Evolutionary conservation across 92 coral and sea anemone genomes (phyloP).

Genomic region (Blastomussa wellsi): DNA sequence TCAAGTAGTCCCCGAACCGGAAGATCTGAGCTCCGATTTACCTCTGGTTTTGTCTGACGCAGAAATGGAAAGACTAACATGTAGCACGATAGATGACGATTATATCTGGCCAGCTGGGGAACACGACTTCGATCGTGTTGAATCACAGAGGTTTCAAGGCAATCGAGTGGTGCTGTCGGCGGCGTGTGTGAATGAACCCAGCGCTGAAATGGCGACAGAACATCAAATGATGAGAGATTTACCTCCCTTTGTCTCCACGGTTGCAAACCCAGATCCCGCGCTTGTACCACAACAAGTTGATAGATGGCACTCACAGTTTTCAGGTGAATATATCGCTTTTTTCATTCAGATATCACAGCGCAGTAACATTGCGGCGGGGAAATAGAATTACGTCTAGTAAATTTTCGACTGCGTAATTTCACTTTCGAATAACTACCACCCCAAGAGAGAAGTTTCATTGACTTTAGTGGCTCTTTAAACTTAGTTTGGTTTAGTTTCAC

Average conservation of each 20-base stretch:
- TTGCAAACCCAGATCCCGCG: conserved; percentile 33
- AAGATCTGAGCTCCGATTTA: conserved; percentile 83
- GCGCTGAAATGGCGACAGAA: conserved; percentile 52
- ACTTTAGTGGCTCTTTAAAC: conserved; percentile 16
- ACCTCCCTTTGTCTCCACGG: conserved; percentile 38
- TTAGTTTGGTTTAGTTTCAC: conserved; percentile 16
- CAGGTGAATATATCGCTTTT: conserved; percentile 39
- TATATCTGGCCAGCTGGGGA: conserved; percentile 81
- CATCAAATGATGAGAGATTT: conserved; percentile 34
- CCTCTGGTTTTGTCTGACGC: conserved; percentile 95
- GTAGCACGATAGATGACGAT: conserved; percentile 87
- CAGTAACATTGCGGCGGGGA: background rate
- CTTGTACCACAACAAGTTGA: conserved; percentile 39
- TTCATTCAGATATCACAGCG: conserved; percentile 3
- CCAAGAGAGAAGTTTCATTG: conserved; percentile 15
- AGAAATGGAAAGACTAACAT: conserved; percentile 89
- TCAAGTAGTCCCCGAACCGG: conserved; percentile 98
- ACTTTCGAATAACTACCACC: conserved; percentile 32
- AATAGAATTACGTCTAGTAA: conserved; percentile 16
- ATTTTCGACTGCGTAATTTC: conserved; percentile 24
- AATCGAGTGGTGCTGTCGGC: conserved; percentile 38
- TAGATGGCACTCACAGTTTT: conserved; percentile 39
- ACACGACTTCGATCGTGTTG: conserved; percentile 67
- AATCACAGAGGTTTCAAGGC: conserved; percentile 46
- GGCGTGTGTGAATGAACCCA: conserved; percentile 29